Evolutionary conservation across 2,888 invertebrate species (phyloP).

Genomic region (Apodemia mormo): DNA sequence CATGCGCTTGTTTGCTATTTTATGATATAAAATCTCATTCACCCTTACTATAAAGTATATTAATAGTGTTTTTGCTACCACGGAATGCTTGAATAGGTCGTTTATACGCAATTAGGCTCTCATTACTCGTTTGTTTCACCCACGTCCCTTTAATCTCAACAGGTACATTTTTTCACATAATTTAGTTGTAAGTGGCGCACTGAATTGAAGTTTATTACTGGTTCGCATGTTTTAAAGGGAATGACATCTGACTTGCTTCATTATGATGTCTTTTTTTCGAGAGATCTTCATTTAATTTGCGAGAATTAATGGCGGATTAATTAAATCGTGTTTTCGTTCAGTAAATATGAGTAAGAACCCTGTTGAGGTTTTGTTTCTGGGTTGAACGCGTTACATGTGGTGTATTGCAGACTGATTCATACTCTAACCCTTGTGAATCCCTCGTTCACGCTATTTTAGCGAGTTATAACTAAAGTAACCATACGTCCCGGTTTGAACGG

Average conservation of each 20-base stretch:
- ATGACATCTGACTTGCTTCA: slow-evolving; percentile 33
- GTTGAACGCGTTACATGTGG: slow-evolving; percentile 1
- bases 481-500: no score
- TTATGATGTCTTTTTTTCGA: slow-evolving; percentile 52
- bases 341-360: background rate
- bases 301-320: slow-evolving; percentile 10
- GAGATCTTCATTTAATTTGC: slow-evolving; percentile 29
- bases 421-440: slow-evolving; percentile 3
- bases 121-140: slow-evolving; percentile 63
- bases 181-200: slow-evolving; percentile 49
- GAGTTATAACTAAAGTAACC: background rate
- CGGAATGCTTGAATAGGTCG: slow-evolving; percentile 64
- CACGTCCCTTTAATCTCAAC: slow-evolving; percentile 51
- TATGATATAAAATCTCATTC: slow-evolving; percentile 34
- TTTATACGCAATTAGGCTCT: slow-evolving; percentile 67
- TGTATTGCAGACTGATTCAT: slow-evolving; percentile 15
- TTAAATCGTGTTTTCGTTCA: slow-evolving; percentile 12
- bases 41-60: slow-evolving; percentile 37
- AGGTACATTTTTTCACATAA: slow-evolving; percentile 50
- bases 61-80: slow-evolving; percentile 49
- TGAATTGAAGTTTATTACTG: slow-evolving; percentile 50
- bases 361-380: slow-evolving; percentile 12
- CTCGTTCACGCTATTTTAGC: slow-evolving; percentile 1
- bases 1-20: background rate
- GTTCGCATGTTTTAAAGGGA: slow-evolving; percentile 36